Conservation (phyloP, 1,140 invertebrate genomes). For the Delia radicum region DNA sequence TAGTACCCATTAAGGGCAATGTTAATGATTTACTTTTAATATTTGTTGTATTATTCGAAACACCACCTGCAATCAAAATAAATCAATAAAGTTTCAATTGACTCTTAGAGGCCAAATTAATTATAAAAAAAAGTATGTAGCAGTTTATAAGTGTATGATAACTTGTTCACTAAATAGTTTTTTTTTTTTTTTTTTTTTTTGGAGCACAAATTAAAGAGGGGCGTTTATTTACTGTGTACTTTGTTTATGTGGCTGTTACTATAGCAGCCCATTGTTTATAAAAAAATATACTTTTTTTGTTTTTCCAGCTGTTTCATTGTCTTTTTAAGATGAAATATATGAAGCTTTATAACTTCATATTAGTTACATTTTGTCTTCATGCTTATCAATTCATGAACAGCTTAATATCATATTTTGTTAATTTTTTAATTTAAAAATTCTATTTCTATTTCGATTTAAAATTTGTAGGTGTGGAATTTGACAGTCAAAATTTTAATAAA, state of each 20-base stretch:
- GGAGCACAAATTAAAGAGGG: neutral
- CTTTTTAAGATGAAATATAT: too few relatives aligned
- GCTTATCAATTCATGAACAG: too few relatives aligned
- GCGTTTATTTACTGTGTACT: neutral
- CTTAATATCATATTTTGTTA: too few relatives aligned
- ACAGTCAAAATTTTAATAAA: too few relatives aligned
- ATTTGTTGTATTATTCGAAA: neutral
- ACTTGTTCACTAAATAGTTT: conserved; percentile 5
- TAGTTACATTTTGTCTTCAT: too few relatives aligned
- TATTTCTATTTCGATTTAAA: too few relatives aligned
- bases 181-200: conserved; percentile 18
- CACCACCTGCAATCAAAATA: neutral
- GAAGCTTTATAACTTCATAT: too few relatives aligned
- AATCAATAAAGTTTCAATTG: neutral
- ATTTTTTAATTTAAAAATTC: too few relatives aligned
- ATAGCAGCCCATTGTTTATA: conserved; percentile 14
- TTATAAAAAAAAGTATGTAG: neutral
- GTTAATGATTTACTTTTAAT: conserved; percentile 46
- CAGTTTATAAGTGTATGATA: neutral
- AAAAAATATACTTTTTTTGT: neutral
- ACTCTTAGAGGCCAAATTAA: neutral
- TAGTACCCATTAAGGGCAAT: conserved; percentile 41
- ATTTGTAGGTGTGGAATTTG: too few relatives aligned
- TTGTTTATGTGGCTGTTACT: neutral
- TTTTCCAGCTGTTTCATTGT: neutral